Evolutionary conservation across 2,888 invertebrate genomes (phyloP).

Genomic region (Girardia tigrina): DNA sequence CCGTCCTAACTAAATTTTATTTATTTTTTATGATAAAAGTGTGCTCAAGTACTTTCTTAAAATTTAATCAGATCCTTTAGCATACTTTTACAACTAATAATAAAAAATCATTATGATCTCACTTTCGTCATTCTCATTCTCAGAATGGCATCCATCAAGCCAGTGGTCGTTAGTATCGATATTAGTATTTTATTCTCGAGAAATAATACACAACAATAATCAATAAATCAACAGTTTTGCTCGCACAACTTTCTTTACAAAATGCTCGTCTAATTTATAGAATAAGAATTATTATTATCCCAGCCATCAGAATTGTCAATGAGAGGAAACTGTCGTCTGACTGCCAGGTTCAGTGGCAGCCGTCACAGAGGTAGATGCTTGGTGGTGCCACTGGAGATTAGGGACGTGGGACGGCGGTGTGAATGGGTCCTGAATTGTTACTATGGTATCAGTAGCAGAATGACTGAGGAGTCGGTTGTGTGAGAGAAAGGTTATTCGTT

Average conservation of each 20-base stretch:
- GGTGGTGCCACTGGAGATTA: not conserved
- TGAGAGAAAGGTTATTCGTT: slow-evolving; percentile 10
- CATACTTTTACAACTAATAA: no score
- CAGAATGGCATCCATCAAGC: no score
- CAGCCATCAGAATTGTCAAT: not conserved
- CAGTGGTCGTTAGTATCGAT: no score
- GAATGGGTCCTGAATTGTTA: not conserved
- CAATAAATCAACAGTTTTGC: not conserved
- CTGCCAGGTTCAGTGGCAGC: not conserved
- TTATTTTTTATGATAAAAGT: no score
- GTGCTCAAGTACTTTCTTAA: no score
- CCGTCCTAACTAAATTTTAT: no score
- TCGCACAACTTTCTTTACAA: not conserved
- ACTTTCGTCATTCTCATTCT: no score
- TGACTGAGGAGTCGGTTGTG: not conserved
- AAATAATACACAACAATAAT: not conserved
- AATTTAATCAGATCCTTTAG: no score
- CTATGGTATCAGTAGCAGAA: slow-evolving; percentile 4
- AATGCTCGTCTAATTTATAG: not conserved
- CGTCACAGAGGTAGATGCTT: not conserved
- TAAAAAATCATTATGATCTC: no score
- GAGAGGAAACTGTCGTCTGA: not conserved
- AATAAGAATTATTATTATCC: no score
- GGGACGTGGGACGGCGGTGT: not conserved
- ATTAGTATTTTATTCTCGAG: slow-evolving; percentile 16